Evolutionary conservation across 2,888 invertebrate genomes (phyloP).

Genomic region (Eristalinus aeneus): DNA sequence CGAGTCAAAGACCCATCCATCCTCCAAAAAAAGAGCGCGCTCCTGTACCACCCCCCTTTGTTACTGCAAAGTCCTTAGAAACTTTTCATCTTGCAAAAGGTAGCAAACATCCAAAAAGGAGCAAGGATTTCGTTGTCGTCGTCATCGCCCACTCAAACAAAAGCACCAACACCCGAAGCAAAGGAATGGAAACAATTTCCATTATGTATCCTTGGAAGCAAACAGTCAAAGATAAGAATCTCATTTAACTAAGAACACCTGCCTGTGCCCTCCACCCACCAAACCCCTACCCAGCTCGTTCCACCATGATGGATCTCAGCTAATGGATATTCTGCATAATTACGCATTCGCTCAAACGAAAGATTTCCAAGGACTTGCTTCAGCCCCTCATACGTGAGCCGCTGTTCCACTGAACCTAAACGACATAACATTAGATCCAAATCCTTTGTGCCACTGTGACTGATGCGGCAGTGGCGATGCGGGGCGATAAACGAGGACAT

Average conservation of each 20-base stretch:
- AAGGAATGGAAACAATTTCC: constrained; percentile 44
- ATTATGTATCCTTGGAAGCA: constrained; percentile 33
- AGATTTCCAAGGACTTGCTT: constrained; percentile 49
- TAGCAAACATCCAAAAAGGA: neutral
- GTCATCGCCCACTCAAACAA: neutral
- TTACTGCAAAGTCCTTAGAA: neutral
- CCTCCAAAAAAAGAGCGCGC: neutral
- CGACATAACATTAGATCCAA: constrained; percentile 59
- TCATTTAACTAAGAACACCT: constrained; percentile 57
- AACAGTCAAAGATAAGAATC: constrained; percentile 53
- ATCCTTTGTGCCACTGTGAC: constrained; percentile 47
- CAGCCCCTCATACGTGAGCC: neutral
- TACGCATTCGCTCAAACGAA: constrained; percentile 60
- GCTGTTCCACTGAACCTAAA: constrained; percentile 60
- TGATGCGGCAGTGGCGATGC: neutral
- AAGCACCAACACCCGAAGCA: constrained; percentile 8
- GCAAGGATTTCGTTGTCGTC: neutral
- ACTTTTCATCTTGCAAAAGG: neutral
- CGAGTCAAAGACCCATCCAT: neutral
- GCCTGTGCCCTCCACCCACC: neutral
- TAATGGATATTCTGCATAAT: constrained; percentile 70
- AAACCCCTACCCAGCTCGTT: neutral
- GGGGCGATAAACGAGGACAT: neutral
- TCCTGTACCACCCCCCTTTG: neutral
- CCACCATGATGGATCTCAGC: constrained; percentile 49